Conservation (phyloP, 1,140 invertebrate genomes). For the Ridgeia piscesae region DNA sequence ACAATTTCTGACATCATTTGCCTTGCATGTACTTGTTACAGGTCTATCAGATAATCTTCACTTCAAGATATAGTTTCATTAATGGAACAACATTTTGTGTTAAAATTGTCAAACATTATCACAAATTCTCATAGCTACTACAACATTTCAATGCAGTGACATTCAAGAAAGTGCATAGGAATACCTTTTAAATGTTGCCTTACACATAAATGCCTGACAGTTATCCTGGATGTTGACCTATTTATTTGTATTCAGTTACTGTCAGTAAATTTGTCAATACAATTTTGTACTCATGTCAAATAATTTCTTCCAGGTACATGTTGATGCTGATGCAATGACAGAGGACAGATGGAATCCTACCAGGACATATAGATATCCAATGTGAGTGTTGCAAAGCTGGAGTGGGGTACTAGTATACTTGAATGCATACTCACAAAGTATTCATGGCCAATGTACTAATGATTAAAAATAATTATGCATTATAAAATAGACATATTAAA, state of each 20-base stretch:
- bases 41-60: too few species aligned
- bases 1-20: too few species aligned
- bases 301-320: conserved; percentile 40
- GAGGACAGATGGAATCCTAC: conserved; percentile 45
- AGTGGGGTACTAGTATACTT: too few species aligned
- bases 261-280: neutral
- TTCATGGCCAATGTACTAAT: too few species aligned
- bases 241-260: neutral
- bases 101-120: too few species aligned
- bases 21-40: too few species aligned
- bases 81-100: too few species aligned
- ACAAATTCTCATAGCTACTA: too few species aligned
- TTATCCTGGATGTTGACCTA: neutral
- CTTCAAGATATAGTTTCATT: too few species aligned
- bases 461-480: too few species aligned
- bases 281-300: neutral
- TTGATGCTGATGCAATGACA: conserved; percentile 43
- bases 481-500: too few species aligned
- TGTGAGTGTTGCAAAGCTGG: conserved; percentile 34
- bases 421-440: too few species aligned
- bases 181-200: neutral
- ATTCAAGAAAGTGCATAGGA: neutral
- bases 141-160: neutral
- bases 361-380: conserved; percentile 30
- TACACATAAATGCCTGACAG: neutral